Base-by-base conservation (phyloP, 2,888 invertebrate species). In the Notocelia uddmanniana region DNA sequence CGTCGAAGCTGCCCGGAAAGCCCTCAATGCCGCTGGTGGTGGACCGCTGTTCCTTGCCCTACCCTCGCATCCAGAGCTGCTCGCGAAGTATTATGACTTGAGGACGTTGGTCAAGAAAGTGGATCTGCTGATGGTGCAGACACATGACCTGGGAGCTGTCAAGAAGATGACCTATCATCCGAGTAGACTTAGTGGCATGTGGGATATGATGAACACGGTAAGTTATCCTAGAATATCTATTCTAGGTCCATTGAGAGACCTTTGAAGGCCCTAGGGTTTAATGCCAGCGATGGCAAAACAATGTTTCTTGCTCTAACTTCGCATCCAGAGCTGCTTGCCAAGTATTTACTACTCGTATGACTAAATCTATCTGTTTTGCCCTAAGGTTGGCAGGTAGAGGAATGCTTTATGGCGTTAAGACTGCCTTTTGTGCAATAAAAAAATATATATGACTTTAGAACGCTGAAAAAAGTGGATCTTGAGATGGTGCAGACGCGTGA, bases 161-260 rank as follows among this genome's bases (percentile, higher is more conserved):
- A 94, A 94, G 80, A 95, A 96, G 81, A 95, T 95, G 87, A 96
- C 97, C 1, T 97, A 95, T 83, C 97, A 97, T 83, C 96, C 96
- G 0, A 96, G 96, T 80, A 89, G 97, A 70, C 86, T 97, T 76
- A 96, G 96, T 83, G 97, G 97, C 0, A 85, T 96, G 60, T 96
- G 96, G 94, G 97, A 97, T 79, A 96, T 96, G 94, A 95, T 96
- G 85, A 97, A 97, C 79, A 96, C 96, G 82, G 96, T 96, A 85
- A 95, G 95, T 19, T 8, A 21, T 1, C 15, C 41, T 41, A 41
- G 41, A 41, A 41, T 41, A 6, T 15, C n/a, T n/a, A n/a, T n/a
- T n/a, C n/a, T n/a, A n/a, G n/a, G n/a, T n/a, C n/a, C 3, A 15
- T 41, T 41, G 3, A 15, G 8, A 41, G 15, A 41, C 41, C 3